A percentile compares a stretch with the other conserved stretches of the same genome.
These are phyloP conservation scores for Agrypnus murinus DNA, from an alignment of 2,888 invertebrate species.

Conservation along the genomic window DNA sequence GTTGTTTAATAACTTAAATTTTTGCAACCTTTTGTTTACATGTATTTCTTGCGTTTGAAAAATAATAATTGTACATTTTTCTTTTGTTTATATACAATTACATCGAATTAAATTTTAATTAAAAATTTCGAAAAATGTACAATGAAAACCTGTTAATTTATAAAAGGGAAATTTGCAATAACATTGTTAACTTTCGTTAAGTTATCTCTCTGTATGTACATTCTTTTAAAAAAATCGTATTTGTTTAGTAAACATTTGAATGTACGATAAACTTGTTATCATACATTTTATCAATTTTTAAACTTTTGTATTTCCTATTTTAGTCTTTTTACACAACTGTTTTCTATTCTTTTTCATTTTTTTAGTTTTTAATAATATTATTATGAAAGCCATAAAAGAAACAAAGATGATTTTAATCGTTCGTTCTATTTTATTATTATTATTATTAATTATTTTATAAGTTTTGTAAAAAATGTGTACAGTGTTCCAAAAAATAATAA, in stretches of 20 bases:
- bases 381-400: no score
- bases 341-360: neutral
- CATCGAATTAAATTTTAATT: neutral
- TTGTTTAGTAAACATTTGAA: conserved; percentile 28
- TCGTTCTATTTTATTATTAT: neutral
- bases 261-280: conserved; percentile 34
- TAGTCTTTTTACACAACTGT: conserved; percentile 28
- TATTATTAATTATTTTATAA: conserved; percentile 24
- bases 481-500: conserved; percentile 48
- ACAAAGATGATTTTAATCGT: no score
- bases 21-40: no score
- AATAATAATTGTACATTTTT: conserved; percentile 13
- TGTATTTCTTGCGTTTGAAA: no score
- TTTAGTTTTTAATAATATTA: no score
- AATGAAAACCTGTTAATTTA: neutral
- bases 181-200: no score
- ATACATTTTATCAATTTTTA: conserved; percentile 33
- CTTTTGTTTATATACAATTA: no score
- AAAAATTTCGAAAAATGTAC: neutral
- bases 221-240: conserved; percentile 4
- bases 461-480: conserved; percentile 49
- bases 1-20: neutral
- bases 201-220: no score
- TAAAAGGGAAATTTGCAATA: conserved; percentile 36
- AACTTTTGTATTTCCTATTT: conserved; percentile 21